A percentile compares a stretch with the other conserved stretches of the same genome.
Evolutionary conservation across 2,888 invertebrate species (phyloP).

Genomic region (Tholera decimalis): DNA sequence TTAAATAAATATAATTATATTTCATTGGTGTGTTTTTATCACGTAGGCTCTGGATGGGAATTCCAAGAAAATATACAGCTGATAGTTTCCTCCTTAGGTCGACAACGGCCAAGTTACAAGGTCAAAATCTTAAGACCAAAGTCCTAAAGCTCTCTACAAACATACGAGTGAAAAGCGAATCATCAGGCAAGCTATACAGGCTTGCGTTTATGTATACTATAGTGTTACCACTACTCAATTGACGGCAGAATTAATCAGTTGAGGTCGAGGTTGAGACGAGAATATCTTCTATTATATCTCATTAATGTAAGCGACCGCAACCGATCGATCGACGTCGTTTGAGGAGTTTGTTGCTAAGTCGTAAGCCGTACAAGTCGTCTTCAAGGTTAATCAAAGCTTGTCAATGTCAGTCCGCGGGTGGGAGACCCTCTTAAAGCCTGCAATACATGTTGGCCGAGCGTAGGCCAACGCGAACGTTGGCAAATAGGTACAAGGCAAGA

Average conservation of each 20-base stretch:
- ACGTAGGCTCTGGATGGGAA: conserved; percentile 1
- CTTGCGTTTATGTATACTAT: neutral
- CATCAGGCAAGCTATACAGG: neutral
- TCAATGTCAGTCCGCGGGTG: too few species aligned
- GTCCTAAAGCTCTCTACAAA: neutral
- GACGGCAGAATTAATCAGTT: neutral
- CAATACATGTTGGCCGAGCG: too few species aligned
- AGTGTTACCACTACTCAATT: neutral
- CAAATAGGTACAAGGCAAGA: too few species aligned
- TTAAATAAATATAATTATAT: neutral
- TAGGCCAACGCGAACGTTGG: too few species aligned
- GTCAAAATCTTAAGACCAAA: neutral
- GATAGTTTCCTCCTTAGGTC: conserved; percentile 14
- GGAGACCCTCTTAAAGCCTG: too few species aligned
- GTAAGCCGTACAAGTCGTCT: too few species aligned
- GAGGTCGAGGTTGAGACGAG: too few species aligned
- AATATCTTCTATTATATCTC: too few species aligned
- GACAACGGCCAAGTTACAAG: conserved; percentile 7
- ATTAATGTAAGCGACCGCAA: too few species aligned
- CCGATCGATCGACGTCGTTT: too few species aligned
- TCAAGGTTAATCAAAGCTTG: too few species aligned
- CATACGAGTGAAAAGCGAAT: neutral
- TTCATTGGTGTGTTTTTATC: conserved; percentile 9
- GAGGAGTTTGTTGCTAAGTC: too few species aligned
- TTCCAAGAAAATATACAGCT: conserved; percentile 13